Evolutionary conservation across 2,888 invertebrate genomes (phyloP), one percentile per base, ranked within the genome.

Genomic region (Drosophila mimetica): DNA sequence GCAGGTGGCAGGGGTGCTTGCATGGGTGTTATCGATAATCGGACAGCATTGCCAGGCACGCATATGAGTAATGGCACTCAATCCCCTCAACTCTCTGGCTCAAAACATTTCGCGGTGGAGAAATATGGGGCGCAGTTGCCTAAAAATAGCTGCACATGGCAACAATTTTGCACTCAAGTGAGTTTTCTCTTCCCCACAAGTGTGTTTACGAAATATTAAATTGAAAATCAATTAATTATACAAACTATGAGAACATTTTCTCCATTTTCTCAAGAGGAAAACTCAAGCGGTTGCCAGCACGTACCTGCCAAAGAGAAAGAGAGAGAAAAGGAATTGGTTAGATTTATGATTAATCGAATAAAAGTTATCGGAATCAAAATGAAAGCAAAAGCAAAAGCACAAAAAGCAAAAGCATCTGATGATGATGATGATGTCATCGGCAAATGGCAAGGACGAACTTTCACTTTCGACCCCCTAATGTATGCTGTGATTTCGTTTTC

Each of bases 181-280:
- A 75, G 71, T 73, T 46, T 30, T 46, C 30, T 46, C 14, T 9
- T 7, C 13, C 13, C 28, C 13, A 2, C 42, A 13, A 46, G 53
- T 53, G 53, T 57, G 55, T 57, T 57, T 57, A 28, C 14, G 18
- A 53, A 46, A 55, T 44, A 44, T 50, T 32, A 78, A 75, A 70
- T 79, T 60, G 63, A 60, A 76, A 74, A 71, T 79, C 66, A 79
- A 86, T 83, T 79, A 83, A 71, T 79, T 79, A 83, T 82, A 53
- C 47, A 14, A 54, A 71, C 46, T 39, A 61, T 36, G 34, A 42
- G 37, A 22, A 22, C 34, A 18, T 34, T 54, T 67, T 41, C 30
- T 11, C 9, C 3, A 42, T 30, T 39, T 57, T 30, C 16, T 14
- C 28, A 22, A 22, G 46, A 6, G 14, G 6, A n/a, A 14, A 18